Evolutionary conservation across 2,888 invertebrate genomes (phyloP).

Genomic region (Ichneumoninae sp.): DNA sequence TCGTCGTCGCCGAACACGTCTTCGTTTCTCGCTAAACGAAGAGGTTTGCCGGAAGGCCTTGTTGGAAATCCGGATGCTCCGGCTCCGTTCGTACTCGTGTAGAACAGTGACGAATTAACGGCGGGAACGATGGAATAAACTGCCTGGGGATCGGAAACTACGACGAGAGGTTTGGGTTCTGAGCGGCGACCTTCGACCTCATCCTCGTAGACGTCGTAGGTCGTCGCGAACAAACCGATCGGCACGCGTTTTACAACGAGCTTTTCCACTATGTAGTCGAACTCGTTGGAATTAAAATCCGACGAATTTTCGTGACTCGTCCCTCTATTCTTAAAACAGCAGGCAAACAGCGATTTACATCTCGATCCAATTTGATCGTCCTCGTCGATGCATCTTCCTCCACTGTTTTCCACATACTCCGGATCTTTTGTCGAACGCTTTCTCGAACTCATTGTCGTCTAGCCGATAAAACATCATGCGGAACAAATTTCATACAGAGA

Average conservation of each 20-base stretch:
- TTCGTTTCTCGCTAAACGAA: constrained; percentile 57
- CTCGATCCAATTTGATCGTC: constrained; percentile 9
- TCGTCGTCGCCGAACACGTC: constrained; percentile 34
- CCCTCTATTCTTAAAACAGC: constrained; percentile 38
- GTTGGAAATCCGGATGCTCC: constrained; percentile 52
- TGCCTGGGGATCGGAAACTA: background rate
- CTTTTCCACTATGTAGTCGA: constrained; percentile 76
- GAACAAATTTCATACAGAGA: too few relatives aligned
- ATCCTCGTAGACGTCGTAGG: constrained; percentile 39
- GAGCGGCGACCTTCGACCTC: background rate
- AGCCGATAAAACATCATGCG: background rate
- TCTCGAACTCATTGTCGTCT: constrained; percentile 4
- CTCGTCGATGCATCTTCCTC: background rate
- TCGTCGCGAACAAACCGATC: constrained; percentile 66
- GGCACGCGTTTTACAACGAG: constrained; percentile 74
- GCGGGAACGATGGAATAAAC: constrained; percentile 43
- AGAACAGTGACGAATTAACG: constrained; percentile 51
- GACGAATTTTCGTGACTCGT: background rate
- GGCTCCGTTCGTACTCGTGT: constrained; percentile 37
- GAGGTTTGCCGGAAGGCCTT: constrained; percentile 42
- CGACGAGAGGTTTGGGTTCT: background rate
- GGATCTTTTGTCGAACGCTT: background rate
- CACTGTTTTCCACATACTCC: background rate
- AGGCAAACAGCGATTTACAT: constrained; percentile 54
- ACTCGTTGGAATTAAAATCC: constrained; percentile 61